A percentile compares a stretch with the other conserved stretches of the same genome.
Conservation (phyloP, 2,797 vertebrate species). For the Tarsius wallacei region DNA sequence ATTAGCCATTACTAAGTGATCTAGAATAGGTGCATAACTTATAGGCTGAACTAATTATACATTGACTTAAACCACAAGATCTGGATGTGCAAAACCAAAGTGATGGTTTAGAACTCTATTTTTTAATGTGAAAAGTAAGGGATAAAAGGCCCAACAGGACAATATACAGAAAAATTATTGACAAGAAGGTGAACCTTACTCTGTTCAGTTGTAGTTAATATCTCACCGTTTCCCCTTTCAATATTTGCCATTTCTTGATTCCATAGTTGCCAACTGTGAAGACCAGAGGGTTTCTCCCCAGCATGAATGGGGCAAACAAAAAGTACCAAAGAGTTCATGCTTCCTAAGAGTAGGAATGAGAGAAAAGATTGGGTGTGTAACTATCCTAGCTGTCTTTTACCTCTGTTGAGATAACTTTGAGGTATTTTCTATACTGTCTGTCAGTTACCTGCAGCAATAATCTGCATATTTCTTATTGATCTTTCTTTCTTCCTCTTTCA, state of each 20-base stretch:
- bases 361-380: neutral
- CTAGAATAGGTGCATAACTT: neutral
- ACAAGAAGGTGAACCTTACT: neutral
- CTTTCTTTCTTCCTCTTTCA: neutral
- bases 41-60: too few relatives aligned
- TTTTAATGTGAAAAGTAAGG: neutral
- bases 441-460: neutral
- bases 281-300: neutral
- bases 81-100: neutral
- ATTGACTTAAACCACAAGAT: neutral
- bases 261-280: neutral
- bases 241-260: neutral
- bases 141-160: too few relatives aligned
- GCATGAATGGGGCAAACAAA: neutral
- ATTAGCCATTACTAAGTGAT: neutral
- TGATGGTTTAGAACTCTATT: neutral
- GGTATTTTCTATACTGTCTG: neutral
- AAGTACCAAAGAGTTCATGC: too few relatives aligned
- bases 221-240: neutral
- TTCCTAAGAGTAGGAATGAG: neutral
- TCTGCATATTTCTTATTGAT: neutral
- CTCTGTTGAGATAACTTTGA: neutral
- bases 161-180: neutral
- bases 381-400: neutral
- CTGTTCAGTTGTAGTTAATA: too few relatives aligned